Evolutionary conservation across 1,140 invertebrate species (phyloP).

Genomic region (Pachypeltis micranthus): DNA sequence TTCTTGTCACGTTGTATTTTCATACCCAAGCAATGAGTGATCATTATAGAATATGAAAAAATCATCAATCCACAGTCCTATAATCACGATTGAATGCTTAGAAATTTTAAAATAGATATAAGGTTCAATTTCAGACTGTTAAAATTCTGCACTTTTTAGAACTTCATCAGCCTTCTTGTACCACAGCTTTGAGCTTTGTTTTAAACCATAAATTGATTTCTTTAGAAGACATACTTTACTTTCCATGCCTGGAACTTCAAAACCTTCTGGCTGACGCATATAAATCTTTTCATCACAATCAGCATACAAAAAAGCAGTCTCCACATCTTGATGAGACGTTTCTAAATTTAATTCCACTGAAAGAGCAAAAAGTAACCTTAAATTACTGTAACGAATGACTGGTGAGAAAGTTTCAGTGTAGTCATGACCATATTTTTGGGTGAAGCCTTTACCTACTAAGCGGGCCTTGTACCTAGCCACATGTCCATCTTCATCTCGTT

Average conservation of each 20-base stretch:
- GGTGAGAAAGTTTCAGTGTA: constrained; percentile 34
- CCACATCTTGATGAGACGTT: constrained; percentile 32
- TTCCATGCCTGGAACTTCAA: constrained; percentile 22
- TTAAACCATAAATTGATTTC: not conserved
- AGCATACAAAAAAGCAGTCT: constrained; percentile 35
- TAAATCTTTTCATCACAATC: constrained; percentile 34
- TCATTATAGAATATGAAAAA: no score
- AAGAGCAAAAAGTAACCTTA: constrained; percentile 33
- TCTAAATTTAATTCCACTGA: constrained; percentile 29
- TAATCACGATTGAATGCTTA: not conserved
- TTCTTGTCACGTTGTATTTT: no score
- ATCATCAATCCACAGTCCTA: not conserved
- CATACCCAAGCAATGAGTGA: no score
- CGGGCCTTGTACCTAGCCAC: constrained; percentile 34
- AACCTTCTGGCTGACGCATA: constrained; percentile 33
- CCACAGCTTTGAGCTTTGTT: not conserved
- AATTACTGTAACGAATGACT: constrained; percentile 29
- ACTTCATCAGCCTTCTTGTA: not conserved
- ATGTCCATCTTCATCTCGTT: constrained; percentile 28
- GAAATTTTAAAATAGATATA: not conserved
- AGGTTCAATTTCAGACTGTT: not conserved
- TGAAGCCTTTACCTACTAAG: constrained; percentile 37
- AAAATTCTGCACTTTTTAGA: not conserved
- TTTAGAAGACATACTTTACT: not conserved
- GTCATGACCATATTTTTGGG: constrained; percentile 31